Evolutionary conservation across 2,888 invertebrate genomes (phyloP).

Genomic region (Eristalinus aeneus): DNA sequence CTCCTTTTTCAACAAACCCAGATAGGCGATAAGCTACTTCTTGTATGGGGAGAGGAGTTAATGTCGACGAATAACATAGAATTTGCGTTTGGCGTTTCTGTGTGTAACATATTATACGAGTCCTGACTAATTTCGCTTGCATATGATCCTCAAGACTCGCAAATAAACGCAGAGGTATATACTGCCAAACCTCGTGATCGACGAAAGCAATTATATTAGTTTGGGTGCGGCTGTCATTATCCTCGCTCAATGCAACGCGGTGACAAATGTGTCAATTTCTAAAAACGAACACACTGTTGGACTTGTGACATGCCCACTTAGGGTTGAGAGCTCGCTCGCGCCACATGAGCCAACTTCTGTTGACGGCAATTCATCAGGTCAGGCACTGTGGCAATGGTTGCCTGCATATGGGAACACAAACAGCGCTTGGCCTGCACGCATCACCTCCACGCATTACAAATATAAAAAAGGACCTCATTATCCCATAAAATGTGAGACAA

Average conservation of each 20-base stretch:
- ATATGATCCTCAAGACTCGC: background rate
- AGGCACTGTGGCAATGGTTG: background rate
- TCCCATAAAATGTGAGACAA: constrained; percentile 67
- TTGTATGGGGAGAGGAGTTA: no score
- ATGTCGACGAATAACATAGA: background rate
- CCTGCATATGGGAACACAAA: constrained; percentile 19
- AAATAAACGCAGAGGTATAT: background rate
- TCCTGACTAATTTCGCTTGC: background rate
- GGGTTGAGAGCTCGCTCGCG: background rate
- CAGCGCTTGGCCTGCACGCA: constrained; percentile 32
- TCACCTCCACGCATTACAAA: constrained; percentile 12
- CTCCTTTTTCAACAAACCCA: constrained; percentile 12
- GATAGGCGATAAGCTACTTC: constrained; percentile 9
- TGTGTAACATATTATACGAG: background rate
- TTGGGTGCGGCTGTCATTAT: background rate
- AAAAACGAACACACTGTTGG: background rate
- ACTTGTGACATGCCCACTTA: background rate
- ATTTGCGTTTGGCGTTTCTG: background rate
- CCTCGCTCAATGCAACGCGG: background rate
- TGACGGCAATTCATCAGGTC: constrained; percentile 57
- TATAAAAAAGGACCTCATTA: constrained; percentile 59
- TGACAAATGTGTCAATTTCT: background rate
- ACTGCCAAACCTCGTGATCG: background rate
- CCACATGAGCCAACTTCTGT: constrained; percentile 29
- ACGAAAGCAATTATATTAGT: background rate